Percentiles rank a stretch among this genome's conserved stretches.
Evolutionary conservation across 2,888 invertebrate species (phyloP).

Genomic region (Oscheius onirici): DNA sequence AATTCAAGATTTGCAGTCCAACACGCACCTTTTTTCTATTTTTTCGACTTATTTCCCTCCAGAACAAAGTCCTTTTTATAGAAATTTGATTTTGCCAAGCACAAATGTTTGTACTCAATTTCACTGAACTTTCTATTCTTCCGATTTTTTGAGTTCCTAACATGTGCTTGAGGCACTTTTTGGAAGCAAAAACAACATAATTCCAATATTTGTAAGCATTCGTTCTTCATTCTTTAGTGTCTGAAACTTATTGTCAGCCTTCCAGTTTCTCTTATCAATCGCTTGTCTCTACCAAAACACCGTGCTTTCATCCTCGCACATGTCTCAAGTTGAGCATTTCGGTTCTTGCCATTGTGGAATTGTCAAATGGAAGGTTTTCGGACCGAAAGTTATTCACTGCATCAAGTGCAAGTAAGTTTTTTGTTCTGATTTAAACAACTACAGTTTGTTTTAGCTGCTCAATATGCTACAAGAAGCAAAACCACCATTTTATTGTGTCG

Average conservation of each 20-base stretch:
- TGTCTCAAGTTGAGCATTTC: conserved; percentile 41
- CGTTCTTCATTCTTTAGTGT: background rate
- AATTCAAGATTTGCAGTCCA: background rate
- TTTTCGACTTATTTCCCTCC: no score
- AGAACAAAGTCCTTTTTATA: no score
- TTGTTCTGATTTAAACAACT: background rate
- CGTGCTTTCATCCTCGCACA: background rate
- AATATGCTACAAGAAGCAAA: conserved; percentile 75
- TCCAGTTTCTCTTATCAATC: background rate
- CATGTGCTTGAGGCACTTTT: no score
- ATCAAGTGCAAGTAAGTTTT: conserved; percentile 57
- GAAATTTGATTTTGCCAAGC: no score
- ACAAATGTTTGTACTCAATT: no score
- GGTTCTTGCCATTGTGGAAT: conserved; percentile 63
- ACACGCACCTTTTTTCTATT: background rate
- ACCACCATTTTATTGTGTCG: conserved; percentile 74
- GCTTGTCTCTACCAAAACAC: background rate
- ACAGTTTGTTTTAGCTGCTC: conserved; percentile 73
- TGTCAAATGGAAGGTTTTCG: conserved; percentile 52
- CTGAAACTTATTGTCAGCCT: background rate
- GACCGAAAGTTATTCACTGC: conserved; percentile 49
- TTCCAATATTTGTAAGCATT: background rate
- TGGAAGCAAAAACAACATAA: no score
- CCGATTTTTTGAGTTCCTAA: no score
- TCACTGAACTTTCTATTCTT: no score